Conservation (phyloP, 2,888 invertebrate species). For the Adelognathus sp. region DNA sequence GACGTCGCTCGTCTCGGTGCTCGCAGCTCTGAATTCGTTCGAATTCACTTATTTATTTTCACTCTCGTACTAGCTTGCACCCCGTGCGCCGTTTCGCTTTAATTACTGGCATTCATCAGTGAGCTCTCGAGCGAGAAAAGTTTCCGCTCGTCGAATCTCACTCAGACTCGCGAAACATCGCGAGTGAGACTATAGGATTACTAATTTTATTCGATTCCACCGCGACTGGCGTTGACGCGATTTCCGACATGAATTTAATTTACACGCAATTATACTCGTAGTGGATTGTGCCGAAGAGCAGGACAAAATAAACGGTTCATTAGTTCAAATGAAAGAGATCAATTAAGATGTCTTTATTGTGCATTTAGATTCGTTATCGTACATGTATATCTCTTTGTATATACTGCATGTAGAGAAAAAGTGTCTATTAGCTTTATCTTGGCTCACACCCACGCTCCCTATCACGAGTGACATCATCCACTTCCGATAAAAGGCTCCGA, state of each 20-base stretch:
- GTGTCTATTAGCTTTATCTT: slow-evolving; percentile 10
- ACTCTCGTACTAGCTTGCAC: slow-evolving; percentile 39
- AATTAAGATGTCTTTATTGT: slow-evolving; percentile 41
- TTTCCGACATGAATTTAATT: slow-evolving; percentile 46
- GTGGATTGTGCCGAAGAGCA: slow-evolving; percentile 3
- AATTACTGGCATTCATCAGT: slow-evolving; percentile 62
- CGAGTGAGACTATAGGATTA: slow-evolving; percentile 54
- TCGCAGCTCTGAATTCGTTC: slow-evolving; percentile 25
- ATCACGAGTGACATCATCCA: slow-evolving; percentile 63
- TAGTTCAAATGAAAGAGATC: slow-evolving; percentile 43
- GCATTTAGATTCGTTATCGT: background rate
- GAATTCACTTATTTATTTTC: slow-evolving; percentile 48
- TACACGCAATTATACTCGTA: slow-evolving; percentile 41
- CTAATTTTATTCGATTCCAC: slow-evolving; percentile 56
- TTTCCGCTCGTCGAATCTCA: slow-evolving; percentile 24
- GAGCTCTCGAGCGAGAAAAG: slow-evolving; percentile 48
- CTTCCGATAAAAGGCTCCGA: slow-evolving; percentile 66
- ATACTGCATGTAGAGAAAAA: background rate
- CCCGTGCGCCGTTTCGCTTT: slow-evolving; percentile 46
- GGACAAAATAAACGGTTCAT: slow-evolving; percentile 43
- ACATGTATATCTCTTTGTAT: background rate
- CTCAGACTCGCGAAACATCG: slow-evolving; percentile 7
- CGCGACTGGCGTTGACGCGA: slow-evolving; percentile 34
- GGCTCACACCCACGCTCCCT: slow-evolving; percentile 8
- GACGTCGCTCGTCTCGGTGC: slow-evolving; percentile 17